Percentiles rank a stretch among this genome's conserved stretches.
These are phyloP conservation scores for Leptobrachium ailaonicum DNA, from an alignment of 2,113 vertebrate genomes.

Conservation along the genomic window DNA sequence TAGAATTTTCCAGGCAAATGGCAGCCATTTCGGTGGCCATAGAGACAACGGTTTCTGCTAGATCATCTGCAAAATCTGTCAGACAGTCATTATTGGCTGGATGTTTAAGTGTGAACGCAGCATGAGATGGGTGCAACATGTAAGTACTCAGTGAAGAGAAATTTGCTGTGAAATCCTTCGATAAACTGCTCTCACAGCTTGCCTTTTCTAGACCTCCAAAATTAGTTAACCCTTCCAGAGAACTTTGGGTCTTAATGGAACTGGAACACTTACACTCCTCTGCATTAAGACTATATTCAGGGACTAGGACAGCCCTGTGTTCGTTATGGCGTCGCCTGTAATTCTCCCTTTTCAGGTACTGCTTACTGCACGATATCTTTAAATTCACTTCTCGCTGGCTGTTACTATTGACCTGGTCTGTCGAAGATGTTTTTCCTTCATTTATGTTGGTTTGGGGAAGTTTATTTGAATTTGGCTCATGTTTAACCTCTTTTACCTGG, in stretches of 20 bases:
- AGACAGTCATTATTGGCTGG: slow-evolving; percentile 77
- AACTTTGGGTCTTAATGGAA: slow-evolving; percentile 54
- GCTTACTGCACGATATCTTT: slow-evolving; percentile 59
- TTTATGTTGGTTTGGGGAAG: not conserved
- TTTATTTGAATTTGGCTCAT: slow-evolving; percentile 14
- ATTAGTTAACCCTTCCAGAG: slow-evolving; percentile 36
- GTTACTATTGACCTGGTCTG: slow-evolving; percentile 42
- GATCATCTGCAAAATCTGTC: slow-evolving; percentile 89
- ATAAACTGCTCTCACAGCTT: slow-evolving; percentile 48
- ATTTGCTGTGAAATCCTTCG: slow-evolving; percentile 65
- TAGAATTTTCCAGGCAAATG: slow-evolving; percentile 94
- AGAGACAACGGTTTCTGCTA: slow-evolving; percentile 92
- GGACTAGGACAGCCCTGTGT: slow-evolving; percentile 50
- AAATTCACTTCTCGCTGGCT: slow-evolving; percentile 2
- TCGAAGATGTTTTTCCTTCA: slow-evolving; percentile 30
- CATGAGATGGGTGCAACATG: slow-evolving; percentile 63
- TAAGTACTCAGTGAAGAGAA: slow-evolving; percentile 69
- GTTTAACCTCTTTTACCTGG: slow-evolving; percentile 6
- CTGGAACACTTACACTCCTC: slow-evolving; percentile 45
- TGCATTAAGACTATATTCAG: slow-evolving; percentile 41
- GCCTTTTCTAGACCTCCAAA: slow-evolving; percentile 57
- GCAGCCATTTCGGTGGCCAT: slow-evolving; percentile 98
- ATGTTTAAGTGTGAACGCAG: slow-evolving; percentile 65
- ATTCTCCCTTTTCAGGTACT: slow-evolving; percentile 59
- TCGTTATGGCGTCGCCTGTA: slow-evolving; percentile 53